Base-by-base conservation (phyloP, 2,888 invertebrate species). In the Aspidiotus rigidus region DNA sequence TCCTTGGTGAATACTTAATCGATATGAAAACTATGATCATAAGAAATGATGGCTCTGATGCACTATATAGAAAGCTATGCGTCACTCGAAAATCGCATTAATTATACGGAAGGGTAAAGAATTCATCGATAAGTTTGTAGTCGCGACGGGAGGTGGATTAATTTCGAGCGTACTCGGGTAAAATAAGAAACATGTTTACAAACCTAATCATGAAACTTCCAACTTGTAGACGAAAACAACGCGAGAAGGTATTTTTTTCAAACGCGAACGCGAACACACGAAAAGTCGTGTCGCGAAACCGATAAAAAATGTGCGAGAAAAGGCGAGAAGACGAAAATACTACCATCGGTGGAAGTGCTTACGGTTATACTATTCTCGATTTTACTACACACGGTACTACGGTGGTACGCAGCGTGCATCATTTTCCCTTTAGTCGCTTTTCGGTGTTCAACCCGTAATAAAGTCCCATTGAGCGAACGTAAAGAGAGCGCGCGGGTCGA, bases 371-470 rank as follows among this genome's bases (percentile, higher is more conserved):
- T 62, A 41, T 15, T 49, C 10, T 44, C 62, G n/a, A 15, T 40
- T 62, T 13, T 16, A 62, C 28, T 39, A 60, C 17, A 62, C 57
- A 15, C 62, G 15, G 13, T 40, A 62, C 62, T 62, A 62, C 57
- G 28, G 10, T 40, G 40, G 39, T 44, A 40, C 28, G 28, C 39
- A 40, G 42, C 62, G 42, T 62, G 62, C 62, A 62, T 62, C 42
- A 41, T 41, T 15, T 17, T n/a, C 17, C 57, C 17, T 10, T 15
- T 3, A 15, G n/a, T 42, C 62, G 28, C 13, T 40, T 41, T 40
- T 17, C 16, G 57, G 28, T 40, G 40, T 17, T 44, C 40, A 44
- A 41, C 40, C 62, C 62, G 57, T 57, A 57, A 57, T 57, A 57
- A 57, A 57, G n/a, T 60, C 60, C 60, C 62, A 62, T 40, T 11